A percentile compares a stretch with the other conserved stretches of the same genome.
phyloP scores from a whole-genome alignment of 2,797 vertebrate species.

The Tenualosa ilisha region DNA sequence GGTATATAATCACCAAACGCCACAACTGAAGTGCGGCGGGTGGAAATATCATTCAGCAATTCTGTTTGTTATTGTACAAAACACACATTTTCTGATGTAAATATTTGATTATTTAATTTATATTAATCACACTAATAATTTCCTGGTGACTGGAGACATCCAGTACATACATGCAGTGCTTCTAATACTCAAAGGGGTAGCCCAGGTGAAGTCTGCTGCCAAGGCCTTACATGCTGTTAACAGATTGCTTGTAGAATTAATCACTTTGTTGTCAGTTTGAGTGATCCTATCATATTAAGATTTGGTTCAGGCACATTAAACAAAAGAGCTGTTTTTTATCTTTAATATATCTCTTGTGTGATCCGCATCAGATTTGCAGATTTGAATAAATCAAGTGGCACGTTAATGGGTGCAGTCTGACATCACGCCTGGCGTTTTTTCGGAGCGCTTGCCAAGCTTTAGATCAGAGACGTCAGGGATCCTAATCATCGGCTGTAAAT shows the following conservation, averaged over 20 bases:
- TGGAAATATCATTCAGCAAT: background rate
- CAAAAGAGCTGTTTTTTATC: slow-evolving; percentile 86
- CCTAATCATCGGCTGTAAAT: slow-evolving; percentile 56
- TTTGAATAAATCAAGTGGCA: slow-evolving; percentile 90
- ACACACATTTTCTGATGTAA: background rate
- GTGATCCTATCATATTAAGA: slow-evolving; percentile 86
- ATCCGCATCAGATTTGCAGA: slow-evolving; percentile 89
- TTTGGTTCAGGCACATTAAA: slow-evolving; percentile 87
- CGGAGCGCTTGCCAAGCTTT: slow-evolving; percentile 40
- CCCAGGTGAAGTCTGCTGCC: slow-evolving; percentile 67
- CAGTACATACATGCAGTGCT: slow-evolving; percentile 52
- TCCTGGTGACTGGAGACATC: background rate
- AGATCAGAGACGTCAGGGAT: slow-evolving; percentile 50
- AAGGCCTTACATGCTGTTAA: slow-evolving; percentile 75
- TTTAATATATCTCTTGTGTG: slow-evolving; percentile 87
- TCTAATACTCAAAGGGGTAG: slow-evolving; percentile 76
- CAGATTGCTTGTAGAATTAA: slow-evolving; percentile 86
- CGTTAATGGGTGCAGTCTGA: slow-evolving; percentile 82
- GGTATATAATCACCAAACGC: background rate
- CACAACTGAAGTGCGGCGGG: background rate
- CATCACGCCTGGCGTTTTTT: slow-evolving; percentile 44
- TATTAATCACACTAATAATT: background rate
- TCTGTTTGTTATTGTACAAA: background rate
- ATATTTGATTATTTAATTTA: background rate
- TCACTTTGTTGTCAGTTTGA: slow-evolving; percentile 88